Percentiles rank a stretch among this genome's conserved stretches.
Conservation (phyloP, 2,888 invertebrate species). For the Drosophila sordidapex region DNA sequence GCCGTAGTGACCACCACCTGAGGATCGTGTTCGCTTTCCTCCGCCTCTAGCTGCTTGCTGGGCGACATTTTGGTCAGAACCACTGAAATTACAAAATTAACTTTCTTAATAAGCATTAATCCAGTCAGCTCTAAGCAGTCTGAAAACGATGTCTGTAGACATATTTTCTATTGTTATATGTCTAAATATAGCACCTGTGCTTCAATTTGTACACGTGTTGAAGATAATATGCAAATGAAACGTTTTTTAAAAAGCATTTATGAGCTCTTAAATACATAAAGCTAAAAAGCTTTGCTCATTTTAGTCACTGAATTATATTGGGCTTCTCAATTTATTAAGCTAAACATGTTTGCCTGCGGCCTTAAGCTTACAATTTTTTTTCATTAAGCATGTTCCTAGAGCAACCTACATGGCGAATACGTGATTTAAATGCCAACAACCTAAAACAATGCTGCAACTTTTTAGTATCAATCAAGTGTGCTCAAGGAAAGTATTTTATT, state of each 20-base stretch:
- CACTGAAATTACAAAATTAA: constrained; percentile 22
- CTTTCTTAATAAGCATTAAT: background rate
- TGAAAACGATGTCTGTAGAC: background rate
- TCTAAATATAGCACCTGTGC: background rate
- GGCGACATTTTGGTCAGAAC: constrained; percentile 61
- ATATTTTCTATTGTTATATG: background rate
- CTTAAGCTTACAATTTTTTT: constrained; percentile 36
- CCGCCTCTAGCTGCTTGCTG: constrained; percentile 58
- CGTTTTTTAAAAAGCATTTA: constrained; percentile 6
- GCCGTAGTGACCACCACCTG: constrained; percentile 74
- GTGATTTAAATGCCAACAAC: constrained; percentile 42
- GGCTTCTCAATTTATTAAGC: constrained; percentile 26
- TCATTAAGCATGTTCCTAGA: constrained; percentile 45
- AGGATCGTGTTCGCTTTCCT: constrained; percentile 57
- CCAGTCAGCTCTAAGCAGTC: background rate
- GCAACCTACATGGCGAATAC: constrained; percentile 25
- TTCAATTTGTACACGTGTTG: constrained; percentile 15
- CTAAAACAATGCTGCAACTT: constrained; percentile 22
- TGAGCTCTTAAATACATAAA: background rate
- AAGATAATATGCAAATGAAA: constrained; percentile 1
- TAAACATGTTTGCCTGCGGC: constrained; percentile 38
- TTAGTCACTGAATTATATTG: constrained; percentile 9
- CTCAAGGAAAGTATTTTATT: background rate
- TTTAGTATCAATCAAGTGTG: constrained; percentile 3
- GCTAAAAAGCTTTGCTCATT: constrained; percentile 6